These are phyloP conservation scores for Cossypha polioptera DNA, from an alignment of 2,797 vertebrate species.

Conservation along the genomic window DNA sequence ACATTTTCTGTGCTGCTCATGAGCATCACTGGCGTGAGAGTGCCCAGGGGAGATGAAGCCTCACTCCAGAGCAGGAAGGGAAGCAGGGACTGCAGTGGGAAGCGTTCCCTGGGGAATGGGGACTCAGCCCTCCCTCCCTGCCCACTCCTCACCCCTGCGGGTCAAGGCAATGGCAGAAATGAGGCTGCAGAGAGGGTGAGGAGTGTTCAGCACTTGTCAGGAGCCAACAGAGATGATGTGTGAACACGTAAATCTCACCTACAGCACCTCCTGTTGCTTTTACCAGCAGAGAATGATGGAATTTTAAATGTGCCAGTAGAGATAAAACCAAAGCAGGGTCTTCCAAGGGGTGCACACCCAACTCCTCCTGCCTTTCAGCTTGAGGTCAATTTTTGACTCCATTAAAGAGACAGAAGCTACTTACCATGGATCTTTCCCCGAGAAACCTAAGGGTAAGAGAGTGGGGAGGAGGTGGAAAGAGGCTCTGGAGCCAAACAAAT, in stretches of 20 bases:
- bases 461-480: background rate
- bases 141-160: background rate
- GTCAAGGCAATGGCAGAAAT: background rate
- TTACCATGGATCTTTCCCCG: slow-evolving; percentile 25
- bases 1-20: background rate
- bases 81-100: background rate
- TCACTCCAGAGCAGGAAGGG: background rate
- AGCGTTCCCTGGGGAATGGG: background rate
- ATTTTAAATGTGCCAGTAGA: background rate
- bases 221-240: background rate
- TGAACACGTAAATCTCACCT: slow-evolving; percentile 20
- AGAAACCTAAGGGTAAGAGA: slow-evolving; percentile 9
- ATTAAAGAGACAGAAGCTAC: background rate
- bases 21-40: background rate
- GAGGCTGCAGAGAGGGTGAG: background rate
- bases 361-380: background rate
- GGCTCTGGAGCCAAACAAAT: slow-evolving; percentile 19
- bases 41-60: background rate
- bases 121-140: background rate
- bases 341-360: background rate
- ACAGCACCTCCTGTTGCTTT: slow-evolving; percentile 15
- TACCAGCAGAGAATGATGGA: background rate
- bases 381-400: background rate
- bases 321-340: background rate
- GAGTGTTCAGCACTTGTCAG: background rate